Percentiles rank a stretch among this genome's conserved stretches.
These are phyloP conservation scores for Pygmarrhopalites habei DNA, from an alignment of 1,140 invertebrate genomes.

Conservation along the genomic window DNA sequence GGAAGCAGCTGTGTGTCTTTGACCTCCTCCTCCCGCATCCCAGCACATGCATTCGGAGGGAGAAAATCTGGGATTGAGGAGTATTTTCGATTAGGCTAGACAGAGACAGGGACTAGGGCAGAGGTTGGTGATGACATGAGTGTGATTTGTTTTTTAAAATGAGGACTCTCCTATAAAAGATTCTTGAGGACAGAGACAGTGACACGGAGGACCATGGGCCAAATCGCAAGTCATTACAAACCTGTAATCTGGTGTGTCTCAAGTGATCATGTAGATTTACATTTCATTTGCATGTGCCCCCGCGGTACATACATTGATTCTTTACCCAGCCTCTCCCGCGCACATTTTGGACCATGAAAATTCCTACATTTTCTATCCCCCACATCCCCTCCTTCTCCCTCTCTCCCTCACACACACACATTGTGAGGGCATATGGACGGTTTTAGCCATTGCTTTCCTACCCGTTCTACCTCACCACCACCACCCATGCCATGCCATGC, in stretches of 20 bases:
- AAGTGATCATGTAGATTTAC: constrained; percentile 14
- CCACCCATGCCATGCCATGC: too few relatives aligned
- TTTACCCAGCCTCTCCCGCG: neutral
- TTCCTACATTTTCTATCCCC: neutral
- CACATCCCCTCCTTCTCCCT: neutral
- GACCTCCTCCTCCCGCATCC: too few relatives aligned
- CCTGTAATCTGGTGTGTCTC: constrained; percentile 4
- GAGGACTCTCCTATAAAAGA: neutral
- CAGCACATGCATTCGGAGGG: too few relatives aligned
- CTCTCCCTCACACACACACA: neutral
- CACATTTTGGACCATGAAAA: neutral
- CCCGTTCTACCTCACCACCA: neutral
- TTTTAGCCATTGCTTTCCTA: too few relatives aligned
- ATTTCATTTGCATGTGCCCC: constrained; percentile 11
- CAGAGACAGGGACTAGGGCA: too few relatives aligned
- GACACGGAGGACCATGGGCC: neutral
- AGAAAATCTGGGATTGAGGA: too few relatives aligned
- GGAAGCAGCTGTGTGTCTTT: too few relatives aligned
- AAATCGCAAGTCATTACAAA: constrained; percentile 10
- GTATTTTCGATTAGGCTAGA: too few relatives aligned
- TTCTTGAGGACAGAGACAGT: neutral
- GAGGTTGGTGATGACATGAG: too few relatives aligned
- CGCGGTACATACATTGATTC: neutral
- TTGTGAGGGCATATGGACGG: neutral
- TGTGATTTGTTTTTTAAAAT: neutral